Conservation (phyloP, 2,113 vertebrate species). For the Anseranas semipalmata region DNA sequence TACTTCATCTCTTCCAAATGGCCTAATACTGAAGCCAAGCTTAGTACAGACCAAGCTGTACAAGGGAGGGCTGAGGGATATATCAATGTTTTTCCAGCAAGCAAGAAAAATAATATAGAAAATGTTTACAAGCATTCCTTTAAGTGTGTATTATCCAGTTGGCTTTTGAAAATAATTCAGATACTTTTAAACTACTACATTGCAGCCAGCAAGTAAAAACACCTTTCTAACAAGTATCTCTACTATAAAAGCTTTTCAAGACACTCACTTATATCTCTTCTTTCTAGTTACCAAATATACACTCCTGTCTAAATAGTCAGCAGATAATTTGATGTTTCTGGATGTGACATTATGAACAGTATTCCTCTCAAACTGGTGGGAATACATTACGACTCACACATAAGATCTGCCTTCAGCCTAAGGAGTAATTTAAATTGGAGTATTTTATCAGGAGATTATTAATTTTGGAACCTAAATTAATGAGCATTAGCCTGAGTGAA, state of each 20-base stretch:
- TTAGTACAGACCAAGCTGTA: background rate
- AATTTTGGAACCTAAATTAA: slow-evolving; percentile 46
- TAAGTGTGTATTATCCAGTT: background rate
- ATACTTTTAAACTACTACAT: background rate
- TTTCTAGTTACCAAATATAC: slow-evolving; percentile 9
- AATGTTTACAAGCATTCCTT: background rate
- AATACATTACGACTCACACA: slow-evolving; percentile 51
- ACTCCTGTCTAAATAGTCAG: slow-evolving; percentile 28
- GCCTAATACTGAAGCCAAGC: background rate
- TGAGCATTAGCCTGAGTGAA: background rate
- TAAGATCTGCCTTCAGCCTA: slow-evolving; percentile 14
- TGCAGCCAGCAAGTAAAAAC: background rate
- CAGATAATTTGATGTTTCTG: slow-evolving; percentile 48
- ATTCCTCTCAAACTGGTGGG: slow-evolving; percentile 18
- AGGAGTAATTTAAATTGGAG: slow-evolving; percentile 17
- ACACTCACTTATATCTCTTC: background rate
- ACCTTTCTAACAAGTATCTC: background rate
- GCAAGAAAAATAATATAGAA: background rate
- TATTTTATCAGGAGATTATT: slow-evolving; percentile 42
- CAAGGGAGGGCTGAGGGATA: background rate
- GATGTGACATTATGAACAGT: slow-evolving; percentile 36
- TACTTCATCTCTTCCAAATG: background rate
- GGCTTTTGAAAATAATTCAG: background rate
- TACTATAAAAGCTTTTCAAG: background rate
- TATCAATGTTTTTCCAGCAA: background rate